Conservation (phyloP, 2,113 vertebrate species). For the Helogale parvula region DNA sequence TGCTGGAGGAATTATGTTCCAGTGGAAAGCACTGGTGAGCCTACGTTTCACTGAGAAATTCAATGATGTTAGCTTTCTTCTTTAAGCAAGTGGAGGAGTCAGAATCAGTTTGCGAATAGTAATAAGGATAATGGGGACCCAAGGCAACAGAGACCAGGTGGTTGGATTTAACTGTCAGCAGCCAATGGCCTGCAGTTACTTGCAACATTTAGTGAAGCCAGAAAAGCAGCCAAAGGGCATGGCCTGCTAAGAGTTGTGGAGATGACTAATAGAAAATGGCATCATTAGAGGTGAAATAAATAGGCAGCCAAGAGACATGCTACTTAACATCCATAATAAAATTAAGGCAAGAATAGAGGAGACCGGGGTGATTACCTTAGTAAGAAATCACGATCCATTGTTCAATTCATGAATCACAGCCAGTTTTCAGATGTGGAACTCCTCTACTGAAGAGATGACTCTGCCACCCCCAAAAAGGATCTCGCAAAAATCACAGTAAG, state of each 20-base stretch:
- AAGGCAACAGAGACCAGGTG: not conserved
- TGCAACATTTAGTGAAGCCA: not conserved
- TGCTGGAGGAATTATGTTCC: not conserved
- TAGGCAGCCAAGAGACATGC: not conserved
- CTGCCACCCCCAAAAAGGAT: not conserved
- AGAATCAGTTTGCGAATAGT: not conserved
- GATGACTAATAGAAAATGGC: not conserved
- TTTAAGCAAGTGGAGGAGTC: not conserved
- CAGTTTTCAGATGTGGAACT: not conserved
- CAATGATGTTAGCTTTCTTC: not conserved
- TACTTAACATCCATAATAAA: not conserved
- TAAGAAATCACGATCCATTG: not conserved
- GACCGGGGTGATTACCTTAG: not conserved
- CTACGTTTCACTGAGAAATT: not conserved
- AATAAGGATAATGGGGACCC: not conserved
- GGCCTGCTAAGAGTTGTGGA: not conserved
- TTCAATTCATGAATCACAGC: not conserved
- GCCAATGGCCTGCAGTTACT: not conserved
- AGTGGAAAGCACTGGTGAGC: not conserved
- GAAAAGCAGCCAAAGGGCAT: accelerated
- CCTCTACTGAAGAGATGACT: not conserved
- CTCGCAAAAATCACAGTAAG: not conserved
- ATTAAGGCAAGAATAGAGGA: not conserved
- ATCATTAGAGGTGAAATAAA: not conserved
- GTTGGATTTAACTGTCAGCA: not conserved